These are phyloP conservation scores for Episyrphus balteatus DNA, from an alignment of 1,140 invertebrate genomes.

Conservation along the genomic window DNA sequence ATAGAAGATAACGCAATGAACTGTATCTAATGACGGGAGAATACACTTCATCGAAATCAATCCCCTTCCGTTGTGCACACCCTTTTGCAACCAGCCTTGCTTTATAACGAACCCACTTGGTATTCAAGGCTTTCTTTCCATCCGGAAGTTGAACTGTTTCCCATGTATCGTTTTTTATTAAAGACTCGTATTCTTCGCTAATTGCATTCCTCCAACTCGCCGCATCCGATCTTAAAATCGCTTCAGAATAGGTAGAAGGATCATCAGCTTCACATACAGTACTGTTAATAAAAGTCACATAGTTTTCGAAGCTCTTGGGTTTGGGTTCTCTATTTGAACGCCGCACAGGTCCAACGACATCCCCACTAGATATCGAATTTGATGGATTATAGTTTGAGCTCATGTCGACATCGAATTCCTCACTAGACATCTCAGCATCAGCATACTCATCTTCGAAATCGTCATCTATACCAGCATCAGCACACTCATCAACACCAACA, in stretches of 20 bases:
- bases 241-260: conserved; percentile 3
- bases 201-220: conserved; percentile 17
- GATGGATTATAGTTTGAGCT: not conserved
- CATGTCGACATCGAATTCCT: not conserved
- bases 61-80: conserved; percentile 25
- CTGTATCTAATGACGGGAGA: conserved; percentile 13
- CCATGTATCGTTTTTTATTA: conserved; percentile 28
- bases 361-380: not conserved
- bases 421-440: not conserved
- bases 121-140: no score
- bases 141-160: no score
- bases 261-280: not conserved
- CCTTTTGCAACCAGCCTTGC: conserved; percentile 32
- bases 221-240: conserved; percentile 3
- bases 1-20: conserved; percentile 16
- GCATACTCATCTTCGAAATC: no score
- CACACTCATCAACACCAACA: no score
- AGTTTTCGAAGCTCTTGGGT: not conserved
- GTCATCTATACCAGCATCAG: no score
- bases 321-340: not conserved
- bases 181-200: conserved; percentile 17
- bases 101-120: conserved; percentile 11
- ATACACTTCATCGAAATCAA: conserved; percentile 22
- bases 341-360: not conserved
- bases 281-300: no score